Conservation (phyloP, 2,888 invertebrate species). For the Muschampia plurimacula region DNA sequence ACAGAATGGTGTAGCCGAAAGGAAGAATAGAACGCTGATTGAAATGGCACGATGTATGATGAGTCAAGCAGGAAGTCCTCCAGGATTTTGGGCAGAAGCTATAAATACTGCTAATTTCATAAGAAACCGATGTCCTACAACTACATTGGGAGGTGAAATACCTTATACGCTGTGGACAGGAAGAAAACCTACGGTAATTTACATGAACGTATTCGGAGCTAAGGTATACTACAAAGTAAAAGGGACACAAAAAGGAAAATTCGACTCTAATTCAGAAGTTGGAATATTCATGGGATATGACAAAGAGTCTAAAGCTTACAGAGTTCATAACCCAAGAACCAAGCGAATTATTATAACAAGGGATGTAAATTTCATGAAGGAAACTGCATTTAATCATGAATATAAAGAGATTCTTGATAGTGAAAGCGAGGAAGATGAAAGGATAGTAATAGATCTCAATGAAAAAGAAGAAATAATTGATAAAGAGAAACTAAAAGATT, state of each 20-base stretch:
- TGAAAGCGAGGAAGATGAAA: background rate
- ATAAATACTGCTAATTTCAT: conserved; percentile 1
- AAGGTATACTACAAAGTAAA: background rate
- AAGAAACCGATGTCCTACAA: background rate
- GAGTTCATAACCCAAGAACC: conserved; percentile 1
- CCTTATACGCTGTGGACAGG: conserved; percentile 41
- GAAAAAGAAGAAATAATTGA: background rate
- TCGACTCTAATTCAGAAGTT: conserved; percentile 1
- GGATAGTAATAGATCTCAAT: background rate
- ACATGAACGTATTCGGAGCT: conserved; percentile 42
- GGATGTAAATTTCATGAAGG: background rate
- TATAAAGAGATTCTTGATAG: background rate
- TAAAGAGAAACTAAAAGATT: background rate
- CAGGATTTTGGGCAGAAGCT: conserved; percentile 37
- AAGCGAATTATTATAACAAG: background rate
- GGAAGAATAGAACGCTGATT: conserved; percentile 34
- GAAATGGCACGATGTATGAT: conserved; percentile 43
- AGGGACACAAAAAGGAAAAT: background rate
- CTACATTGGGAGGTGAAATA: conserved; percentile 28
- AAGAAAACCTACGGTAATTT: conserved; percentile 42
- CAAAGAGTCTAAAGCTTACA: background rate
- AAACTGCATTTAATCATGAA: background rate
- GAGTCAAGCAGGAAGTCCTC: conserved; percentile 36
- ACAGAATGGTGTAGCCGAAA: conserved; percentile 17
- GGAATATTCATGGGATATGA: conserved; percentile 2